Percentiles rank a stretch among this genome's conserved stretches.
phyloP scores from a whole-genome alignment of 2,113 vertebrate species.

The Lota lota region DNA sequence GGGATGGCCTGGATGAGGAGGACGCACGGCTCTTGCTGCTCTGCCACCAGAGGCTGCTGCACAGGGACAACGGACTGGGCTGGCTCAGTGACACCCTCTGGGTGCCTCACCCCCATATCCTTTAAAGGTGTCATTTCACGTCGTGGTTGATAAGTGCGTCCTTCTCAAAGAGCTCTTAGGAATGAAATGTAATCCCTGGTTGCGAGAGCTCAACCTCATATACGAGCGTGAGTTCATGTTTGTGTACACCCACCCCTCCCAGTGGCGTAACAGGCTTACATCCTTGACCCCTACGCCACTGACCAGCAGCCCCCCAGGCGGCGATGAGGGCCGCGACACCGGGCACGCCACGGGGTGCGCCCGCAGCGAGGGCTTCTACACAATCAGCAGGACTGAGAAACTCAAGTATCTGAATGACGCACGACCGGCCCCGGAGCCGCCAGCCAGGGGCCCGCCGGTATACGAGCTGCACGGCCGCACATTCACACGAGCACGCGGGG shows the following conservation, averaged over 20 bases:
- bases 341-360: constrained; percentile 89
- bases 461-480: not conserved
- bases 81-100: constrained; percentile 91
- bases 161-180: not conserved
- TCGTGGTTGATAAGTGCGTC: not conserved
- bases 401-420: constrained; percentile 85
- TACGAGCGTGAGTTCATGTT: not conserved
- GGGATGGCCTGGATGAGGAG: constrained; percentile 88
- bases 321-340: constrained; percentile 76
- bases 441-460: constrained; percentile 82
- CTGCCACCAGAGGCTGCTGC: constrained; percentile 83
- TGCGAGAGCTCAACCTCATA: not conserved
- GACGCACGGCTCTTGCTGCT: constrained; percentile 85
- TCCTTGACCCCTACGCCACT: constrained; percentile 84
- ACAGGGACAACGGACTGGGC: constrained; percentile 81
- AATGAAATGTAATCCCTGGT: too few relatives aligned
- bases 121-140: constrained; percentile 55
- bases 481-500: not conserved
- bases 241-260: not conserved
- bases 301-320: constrained; percentile 80
- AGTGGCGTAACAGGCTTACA: not conserved
- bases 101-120: constrained; percentile 97
- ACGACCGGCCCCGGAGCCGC: constrained; percentile 75
- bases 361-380: constrained; percentile 94
- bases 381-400: constrained; percentile 93